A percentile compares a stretch with the other conserved stretches of the same genome.
Conservation (phyloP, 2,888 invertebrate species). For the Antheraea assamensis region DNA sequence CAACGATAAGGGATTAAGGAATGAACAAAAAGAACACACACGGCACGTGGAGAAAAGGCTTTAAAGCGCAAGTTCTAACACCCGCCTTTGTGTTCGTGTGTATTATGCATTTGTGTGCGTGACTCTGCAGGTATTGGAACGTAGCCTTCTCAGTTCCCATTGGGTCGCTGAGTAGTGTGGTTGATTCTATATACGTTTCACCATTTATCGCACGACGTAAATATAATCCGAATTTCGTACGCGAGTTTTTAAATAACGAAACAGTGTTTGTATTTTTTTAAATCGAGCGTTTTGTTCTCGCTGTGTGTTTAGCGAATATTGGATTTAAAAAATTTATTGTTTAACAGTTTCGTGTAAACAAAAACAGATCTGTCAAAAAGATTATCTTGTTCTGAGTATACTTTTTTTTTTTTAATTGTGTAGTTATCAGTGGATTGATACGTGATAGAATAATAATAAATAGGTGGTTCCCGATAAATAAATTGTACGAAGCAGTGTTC, state of each 20-base stretch:
- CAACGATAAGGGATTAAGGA: slow-evolving; percentile 35
- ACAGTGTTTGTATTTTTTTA: not conserved
- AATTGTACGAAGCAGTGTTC: slow-evolving; percentile 5
- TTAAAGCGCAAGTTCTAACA: slow-evolving; percentile 66
- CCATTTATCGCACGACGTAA: slow-evolving; percentile 25
- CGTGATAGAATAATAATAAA: not conserved
- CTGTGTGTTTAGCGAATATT: slow-evolving; percentile 4
- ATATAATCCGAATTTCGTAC: slow-evolving; percentile 19
- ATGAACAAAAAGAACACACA: slow-evolving; percentile 28
- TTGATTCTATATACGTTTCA: slow-evolving; percentile 34
- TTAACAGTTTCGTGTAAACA: not conserved
- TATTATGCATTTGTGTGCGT: slow-evolving; percentile 70
- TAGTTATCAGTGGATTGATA: slow-evolving; percentile 16
- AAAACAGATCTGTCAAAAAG: not conserved
- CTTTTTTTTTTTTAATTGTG: slow-evolving; percentile 8
- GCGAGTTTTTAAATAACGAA: slow-evolving; percentile 19
- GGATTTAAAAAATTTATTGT: not conserved
- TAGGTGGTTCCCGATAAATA: not conserved
- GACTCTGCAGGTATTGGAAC: slow-evolving; percentile 73
- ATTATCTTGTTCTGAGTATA: not conserved
- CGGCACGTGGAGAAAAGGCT: slow-evolving; percentile 60
- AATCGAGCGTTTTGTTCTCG: not conserved
- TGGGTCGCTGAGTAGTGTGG: slow-evolving; percentile 52
- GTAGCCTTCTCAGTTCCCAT: slow-evolving; percentile 68
- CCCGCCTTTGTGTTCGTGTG: slow-evolving; percentile 58